Percentiles rank a stretch among this genome's conserved stretches.
These are phyloP conservation scores for Fistularia commersonii DNA, from an alignment of 2,797 vertebrate genomes.

Conservation along the genomic window DNA sequence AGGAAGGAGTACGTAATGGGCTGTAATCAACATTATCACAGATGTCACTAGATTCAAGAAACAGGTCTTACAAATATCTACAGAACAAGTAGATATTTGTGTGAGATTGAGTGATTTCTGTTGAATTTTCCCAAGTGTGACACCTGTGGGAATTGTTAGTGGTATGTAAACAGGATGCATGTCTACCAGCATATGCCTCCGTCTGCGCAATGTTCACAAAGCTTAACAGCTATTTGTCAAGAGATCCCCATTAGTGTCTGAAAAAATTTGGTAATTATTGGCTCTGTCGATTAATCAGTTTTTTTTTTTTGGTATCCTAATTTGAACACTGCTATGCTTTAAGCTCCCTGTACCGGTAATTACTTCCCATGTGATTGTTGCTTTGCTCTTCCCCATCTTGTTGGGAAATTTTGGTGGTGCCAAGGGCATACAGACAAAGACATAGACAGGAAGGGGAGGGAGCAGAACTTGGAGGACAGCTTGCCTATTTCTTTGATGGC, in stretches of 20 bases:
- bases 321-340: conserved; percentile 29
- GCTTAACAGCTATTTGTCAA: conserved; percentile 34
- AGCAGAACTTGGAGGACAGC: conserved; percentile 16
- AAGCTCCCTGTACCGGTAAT: too few relatives aligned
- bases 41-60: too few relatives aligned
- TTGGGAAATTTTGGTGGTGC: too few relatives aligned
- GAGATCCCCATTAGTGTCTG: conserved; percentile 45
- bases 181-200: background rate
- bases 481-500: conserved; percentile 16
- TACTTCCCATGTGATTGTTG: too few relatives aligned
- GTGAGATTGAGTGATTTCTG: too few relatives aligned
- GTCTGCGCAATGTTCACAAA: conserved; percentile 1
- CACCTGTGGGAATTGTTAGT: conserved; percentile 4
- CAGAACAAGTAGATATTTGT: too few relatives aligned
- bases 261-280: conserved; percentile 47
- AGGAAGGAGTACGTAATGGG: too few relatives aligned
- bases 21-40: too few relatives aligned
- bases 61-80: too few relatives aligned
- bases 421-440: conserved; percentile 22
- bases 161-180: too few relatives aligned
- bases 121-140: conserved; percentile 5
- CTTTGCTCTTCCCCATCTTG: too few relatives aligned
- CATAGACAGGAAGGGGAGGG: conserved; percentile 10
- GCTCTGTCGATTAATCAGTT: conserved; percentile 51
- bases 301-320: conserved; percentile 9